Conservation (phyloP, 2,888 invertebrate species). For the Dasysyrphus tricinctus region DNA sequence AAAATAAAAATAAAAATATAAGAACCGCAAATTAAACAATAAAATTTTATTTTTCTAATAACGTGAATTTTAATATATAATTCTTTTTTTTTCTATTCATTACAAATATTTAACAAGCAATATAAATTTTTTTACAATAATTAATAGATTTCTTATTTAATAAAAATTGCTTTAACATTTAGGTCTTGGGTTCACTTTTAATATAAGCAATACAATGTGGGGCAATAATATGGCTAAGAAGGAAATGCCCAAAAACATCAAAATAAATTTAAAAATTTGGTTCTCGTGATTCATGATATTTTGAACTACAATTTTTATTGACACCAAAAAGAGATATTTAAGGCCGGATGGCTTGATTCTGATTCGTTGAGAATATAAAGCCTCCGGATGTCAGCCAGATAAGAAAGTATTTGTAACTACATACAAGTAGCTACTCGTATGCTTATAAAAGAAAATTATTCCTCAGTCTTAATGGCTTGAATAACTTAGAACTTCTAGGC, state of each 20-base stretch:
- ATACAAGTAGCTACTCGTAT: too few species aligned
- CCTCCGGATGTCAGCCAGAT: too few species aligned
- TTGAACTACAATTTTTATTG: background rate
- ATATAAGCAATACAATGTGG: constrained; percentile 19
- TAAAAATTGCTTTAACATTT: constrained; percentile 34
- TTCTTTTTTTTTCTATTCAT: constrained; percentile 25
- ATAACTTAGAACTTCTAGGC: too few species aligned
- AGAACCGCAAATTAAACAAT: constrained; percentile 7
- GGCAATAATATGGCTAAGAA: constrained; percentile 1
- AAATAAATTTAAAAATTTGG: background rate
- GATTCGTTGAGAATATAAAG: too few species aligned
- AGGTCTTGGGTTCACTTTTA: constrained; percentile 6
- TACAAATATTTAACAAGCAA: constrained; percentile 71
- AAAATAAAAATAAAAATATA: background rate
- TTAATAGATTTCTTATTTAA: constrained; percentile 40
- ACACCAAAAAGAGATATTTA: background rate
- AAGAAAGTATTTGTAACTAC: too few species aligned
- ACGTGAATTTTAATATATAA: background rate
- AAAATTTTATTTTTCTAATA: constrained; percentile 22
- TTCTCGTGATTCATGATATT: background rate
- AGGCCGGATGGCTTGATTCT: too few species aligned
- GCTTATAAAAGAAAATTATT: too few species aligned
- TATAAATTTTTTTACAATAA: constrained; percentile 57
- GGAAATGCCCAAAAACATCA: background rate
- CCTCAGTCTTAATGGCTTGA: too few species aligned